Percentiles rank a stretch among this genome's conserved stretches.
phyloP scores from a whole-genome alignment of 2,888 invertebrate genomes.

The Drosophila vallismaia region DNA sequence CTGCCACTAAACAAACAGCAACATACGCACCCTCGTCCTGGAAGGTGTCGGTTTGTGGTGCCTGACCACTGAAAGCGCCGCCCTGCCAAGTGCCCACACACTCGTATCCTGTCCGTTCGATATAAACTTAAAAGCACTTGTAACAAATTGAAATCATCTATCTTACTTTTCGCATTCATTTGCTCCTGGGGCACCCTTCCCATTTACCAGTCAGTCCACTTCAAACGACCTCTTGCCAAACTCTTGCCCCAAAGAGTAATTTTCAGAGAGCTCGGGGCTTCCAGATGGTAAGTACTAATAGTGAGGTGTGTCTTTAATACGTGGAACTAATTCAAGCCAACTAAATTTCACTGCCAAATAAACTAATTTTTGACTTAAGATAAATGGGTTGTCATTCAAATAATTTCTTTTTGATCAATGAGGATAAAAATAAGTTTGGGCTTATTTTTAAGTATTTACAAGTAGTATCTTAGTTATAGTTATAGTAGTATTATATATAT shows the following conservation, averaged over 20 bases:
- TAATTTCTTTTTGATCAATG: no score
- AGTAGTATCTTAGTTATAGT: no score
- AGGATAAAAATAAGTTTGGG: no score
- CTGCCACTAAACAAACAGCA: conserved; percentile 73
- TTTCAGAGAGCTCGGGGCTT: conserved; percentile 11
- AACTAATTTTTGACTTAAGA: no score
- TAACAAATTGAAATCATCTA: conserved; percentile 80
- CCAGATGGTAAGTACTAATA: neutral
- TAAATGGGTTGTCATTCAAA: no score
- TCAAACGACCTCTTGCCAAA: neutral
- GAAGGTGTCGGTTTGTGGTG: conserved; percentile 37
- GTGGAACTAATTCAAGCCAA: neutral
- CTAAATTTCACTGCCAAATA: no score
- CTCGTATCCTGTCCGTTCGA: conserved; percentile 47
- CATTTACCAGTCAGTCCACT: conserved; percentile 7
- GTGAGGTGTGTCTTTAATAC: neutral
- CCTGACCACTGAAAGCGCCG: neutral
- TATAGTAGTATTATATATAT: no score
- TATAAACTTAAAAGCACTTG: conserved; percentile 79
- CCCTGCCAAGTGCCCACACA: conserved; percentile 10
- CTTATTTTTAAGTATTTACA: no score
- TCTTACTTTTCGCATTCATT: conserved; percentile 77
- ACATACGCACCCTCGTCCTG: conserved; percentile 21
- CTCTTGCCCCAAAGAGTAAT: neutral
- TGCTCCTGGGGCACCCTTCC: conserved; percentile 37